Evolutionary conservation across 2,797 vertebrate species (phyloP).

Genomic region (Sciurus carolinensis): DNA sequence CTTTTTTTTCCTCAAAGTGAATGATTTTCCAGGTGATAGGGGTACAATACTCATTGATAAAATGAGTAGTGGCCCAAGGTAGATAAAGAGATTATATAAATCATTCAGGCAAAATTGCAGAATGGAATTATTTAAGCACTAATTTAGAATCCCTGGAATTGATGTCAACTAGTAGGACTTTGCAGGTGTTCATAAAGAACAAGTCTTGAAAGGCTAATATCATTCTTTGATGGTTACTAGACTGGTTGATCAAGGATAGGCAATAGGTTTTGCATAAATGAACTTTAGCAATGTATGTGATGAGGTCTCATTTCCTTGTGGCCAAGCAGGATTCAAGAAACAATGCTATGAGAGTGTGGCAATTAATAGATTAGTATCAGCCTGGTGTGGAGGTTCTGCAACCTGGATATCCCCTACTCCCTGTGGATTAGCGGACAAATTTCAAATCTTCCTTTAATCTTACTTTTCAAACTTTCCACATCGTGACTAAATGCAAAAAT

Average conservation of each 20-base stretch:
- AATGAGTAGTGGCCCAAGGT: not conserved
- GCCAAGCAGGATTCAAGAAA: not conserved
- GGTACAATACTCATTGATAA: not conserved
- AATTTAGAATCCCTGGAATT: not conserved
- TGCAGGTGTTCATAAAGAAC: not conserved
- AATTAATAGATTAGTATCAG: not conserved
- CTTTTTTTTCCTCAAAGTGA: not conserved
- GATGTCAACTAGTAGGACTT: not conserved
- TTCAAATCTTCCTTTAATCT: constrained; percentile 25
- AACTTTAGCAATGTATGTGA: not conserved
- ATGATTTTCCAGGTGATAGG: constrained; percentile 2
- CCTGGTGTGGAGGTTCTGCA: not conserved
- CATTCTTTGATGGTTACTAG: not conserved
- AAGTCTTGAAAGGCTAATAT: not conserved
- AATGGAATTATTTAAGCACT: not conserved
- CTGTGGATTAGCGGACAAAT: not conserved
- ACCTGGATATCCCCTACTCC: not conserved
- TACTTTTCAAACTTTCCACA: not conserved
- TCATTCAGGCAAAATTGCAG: constrained; percentile 6
- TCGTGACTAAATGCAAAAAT: constrained; percentile 25
- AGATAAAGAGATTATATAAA: not conserved
- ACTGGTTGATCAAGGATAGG: not conserved
- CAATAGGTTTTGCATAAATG: not conserved
- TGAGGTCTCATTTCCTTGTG: constrained; percentile 22
- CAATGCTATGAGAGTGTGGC: not conserved